These are phyloP conservation scores for Pantherophis guttatus DNA, from an alignment of 2,113 vertebrate species.

Conservation along the genomic window DNA sequence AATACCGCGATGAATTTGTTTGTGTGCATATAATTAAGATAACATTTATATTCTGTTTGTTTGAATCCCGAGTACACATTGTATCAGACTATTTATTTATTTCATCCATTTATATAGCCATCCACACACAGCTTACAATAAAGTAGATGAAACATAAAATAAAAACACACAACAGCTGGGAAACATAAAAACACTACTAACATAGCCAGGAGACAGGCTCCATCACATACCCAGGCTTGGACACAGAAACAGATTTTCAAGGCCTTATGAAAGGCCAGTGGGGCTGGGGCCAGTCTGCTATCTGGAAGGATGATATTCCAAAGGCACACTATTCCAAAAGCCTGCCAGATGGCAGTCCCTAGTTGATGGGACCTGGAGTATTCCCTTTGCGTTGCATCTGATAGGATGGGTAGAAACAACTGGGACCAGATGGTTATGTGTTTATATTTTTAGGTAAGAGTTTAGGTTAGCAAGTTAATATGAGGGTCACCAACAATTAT, in stretches of 20 bases:
- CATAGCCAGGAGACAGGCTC: not conserved
- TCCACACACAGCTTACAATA: not conserved
- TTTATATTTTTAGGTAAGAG: not conserved
- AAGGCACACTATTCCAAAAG: not conserved
- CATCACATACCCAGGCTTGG: not conserved
- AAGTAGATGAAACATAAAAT: not conserved
- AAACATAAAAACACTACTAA: not conserved
- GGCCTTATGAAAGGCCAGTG: not conserved
- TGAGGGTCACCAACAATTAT: not conserved
- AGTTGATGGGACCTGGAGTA: not conserved
- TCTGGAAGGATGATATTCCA: not conserved
- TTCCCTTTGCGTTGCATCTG: not conserved
- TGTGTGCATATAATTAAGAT: not conserved
- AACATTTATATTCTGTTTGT: not conserved
- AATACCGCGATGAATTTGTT: not conserved
- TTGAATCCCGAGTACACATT: not conserved
- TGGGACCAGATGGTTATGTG: not conserved
- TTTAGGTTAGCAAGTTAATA: not conserved
- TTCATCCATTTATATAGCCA: not conserved
- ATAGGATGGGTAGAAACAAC: not conserved
- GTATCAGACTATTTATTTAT: not conserved
- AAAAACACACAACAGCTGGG: not conserved
- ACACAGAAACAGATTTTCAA: not conserved
- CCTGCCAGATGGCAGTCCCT: not conserved
- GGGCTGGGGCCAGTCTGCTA: not conserved